Conservation (phyloP, 2,797 vertebrate species). For the Telmatherina bonti region DNA sequence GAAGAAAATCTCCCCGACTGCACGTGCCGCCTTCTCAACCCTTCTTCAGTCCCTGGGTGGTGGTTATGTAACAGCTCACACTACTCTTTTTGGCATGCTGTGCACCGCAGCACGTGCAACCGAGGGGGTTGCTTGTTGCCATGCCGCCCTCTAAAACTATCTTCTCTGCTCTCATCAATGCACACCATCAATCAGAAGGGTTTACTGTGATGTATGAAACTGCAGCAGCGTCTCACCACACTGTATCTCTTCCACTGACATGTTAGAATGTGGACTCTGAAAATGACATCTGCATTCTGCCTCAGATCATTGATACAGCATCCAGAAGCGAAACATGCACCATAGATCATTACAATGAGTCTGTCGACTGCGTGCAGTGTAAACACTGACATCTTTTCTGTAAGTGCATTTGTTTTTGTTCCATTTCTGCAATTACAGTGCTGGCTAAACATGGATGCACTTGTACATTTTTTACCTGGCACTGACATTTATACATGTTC, state of each 20-base stretch:
- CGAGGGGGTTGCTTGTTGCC: slow-evolving; percentile 60
- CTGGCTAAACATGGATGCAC: background rate
- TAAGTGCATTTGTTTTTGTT: slow-evolving; percentile 15
- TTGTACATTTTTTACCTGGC: slow-evolving; percentile 1
- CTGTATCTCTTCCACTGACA: background rate
- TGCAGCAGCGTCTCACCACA: slow-evolving; percentile 24
- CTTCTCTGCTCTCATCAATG: slow-evolving; percentile 36
- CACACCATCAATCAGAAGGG: slow-evolving; percentile 35
- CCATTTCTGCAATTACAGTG: slow-evolving; percentile 13
- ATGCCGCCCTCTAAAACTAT: slow-evolving; percentile 38
- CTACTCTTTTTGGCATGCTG: slow-evolving; percentile 39
- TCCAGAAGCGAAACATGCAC: background rate
- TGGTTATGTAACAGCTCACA: slow-evolving; percentile 69
- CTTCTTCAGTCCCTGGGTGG: slow-evolving; percentile 48
- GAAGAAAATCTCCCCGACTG: slow-evolving; percentile 11
- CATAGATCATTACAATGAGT: background rate
- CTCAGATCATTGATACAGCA: background rate
- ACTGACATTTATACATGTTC: background rate
- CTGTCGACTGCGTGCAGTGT: background rate
- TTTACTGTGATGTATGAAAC: slow-evolving; percentile 52
- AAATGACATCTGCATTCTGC: slow-evolving; percentile 9
- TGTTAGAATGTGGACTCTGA: slow-evolving; percentile 1
- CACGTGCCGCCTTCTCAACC: slow-evolving; percentile 53
- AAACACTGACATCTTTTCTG: background rate
- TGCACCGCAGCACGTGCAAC: slow-evolving; percentile 55